These are phyloP conservation scores for Megatriorchis doriae DNA, from an alignment of 2,113 vertebrate species.

Conservation along the genomic window DNA sequence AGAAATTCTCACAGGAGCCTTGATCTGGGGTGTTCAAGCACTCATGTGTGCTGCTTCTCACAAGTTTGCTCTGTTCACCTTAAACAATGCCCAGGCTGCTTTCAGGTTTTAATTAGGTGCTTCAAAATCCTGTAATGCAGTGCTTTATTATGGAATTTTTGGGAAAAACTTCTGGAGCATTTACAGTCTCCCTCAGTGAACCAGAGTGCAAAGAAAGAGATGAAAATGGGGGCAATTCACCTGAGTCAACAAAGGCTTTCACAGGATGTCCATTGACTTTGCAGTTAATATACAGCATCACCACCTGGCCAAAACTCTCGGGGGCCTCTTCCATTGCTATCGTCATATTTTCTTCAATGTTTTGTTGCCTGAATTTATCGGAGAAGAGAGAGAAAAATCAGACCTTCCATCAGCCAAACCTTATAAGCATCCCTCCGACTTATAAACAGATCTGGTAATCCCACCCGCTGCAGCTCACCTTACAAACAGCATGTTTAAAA, in stretches of 20 bases:
- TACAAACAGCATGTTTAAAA: neutral
- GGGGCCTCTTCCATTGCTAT: conserved; percentile 99
- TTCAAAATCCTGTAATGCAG: neutral
- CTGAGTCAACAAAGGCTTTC: conserved; percentile 98
- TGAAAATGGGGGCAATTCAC: conserved; percentile 45
- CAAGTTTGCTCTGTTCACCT: neutral
- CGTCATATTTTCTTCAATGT: conserved; percentile 99
- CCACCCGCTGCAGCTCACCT: neutral
- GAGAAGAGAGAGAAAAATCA: neutral
- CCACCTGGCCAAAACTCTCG: conserved; percentile 97
- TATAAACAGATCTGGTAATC: neutral
- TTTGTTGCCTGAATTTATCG: conserved; percentile 85
- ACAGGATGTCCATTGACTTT: conserved; percentile 97
- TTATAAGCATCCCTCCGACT: neutral
- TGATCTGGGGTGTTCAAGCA: neutral
- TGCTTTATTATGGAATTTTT: neutral
- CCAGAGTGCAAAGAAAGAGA: neutral
- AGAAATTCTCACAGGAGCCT: neutral
- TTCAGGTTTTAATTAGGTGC: neutral
- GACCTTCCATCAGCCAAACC: neutral
- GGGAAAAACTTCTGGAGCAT: neutral
- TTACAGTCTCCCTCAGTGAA: neutral
- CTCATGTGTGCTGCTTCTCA: accelerated
- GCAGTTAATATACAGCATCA: conserved; percentile 99
- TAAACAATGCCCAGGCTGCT: neutral